Base-by-base conservation (phyloP, 1,140 invertebrate genomes). In the Pachyrhynchus sulphureomaculatus region DNA sequence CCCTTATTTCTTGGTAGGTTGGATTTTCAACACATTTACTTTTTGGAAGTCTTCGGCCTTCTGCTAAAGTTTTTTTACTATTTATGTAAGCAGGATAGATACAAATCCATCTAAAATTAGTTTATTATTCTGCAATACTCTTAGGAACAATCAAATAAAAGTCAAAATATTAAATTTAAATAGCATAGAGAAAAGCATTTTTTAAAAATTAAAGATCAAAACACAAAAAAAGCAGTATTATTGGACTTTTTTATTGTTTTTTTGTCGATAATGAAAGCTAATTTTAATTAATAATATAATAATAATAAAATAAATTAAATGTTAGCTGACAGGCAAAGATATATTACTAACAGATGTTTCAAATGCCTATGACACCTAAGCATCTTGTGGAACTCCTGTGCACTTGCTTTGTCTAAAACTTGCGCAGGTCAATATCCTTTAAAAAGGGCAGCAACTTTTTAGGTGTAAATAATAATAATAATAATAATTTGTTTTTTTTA, bases 1-100 rank as follows among this genome's bases (percentile, higher is more conserved):
- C 95, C 58, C 88, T 83, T 42, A 99, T 98, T 77, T 99, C 96
- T 71, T 90, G 85, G 74, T 89, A 88, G 1, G 91, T 95, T 29
- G 96, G 96, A 80, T 98, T 96, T 63, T 97, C 92, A 2, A 98
- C 89, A 74, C 91, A 94, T 75, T 89, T 88, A 2, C 87, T 82
- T 77, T 95, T 94, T 4, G 88, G 77, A 18, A 99, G 78, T 65
- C 88, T 86, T 20, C 96, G 82, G 6, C 96, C 96, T 75, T 95
- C 86, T 1, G 89, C 88, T 23, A 90, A 72, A 0, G 92, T 93
- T 77, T 93, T 96, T 71, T 94, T 96, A 64, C 87, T 95, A 72
- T 99, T 98, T 17, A 99, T 82, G 69, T 99, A 99, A 0, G 93
- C 88, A 34, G 97, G 97, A 79, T 99, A 99, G 54, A 99, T 90